These are phyloP conservation scores for Porites lutea DNA, from an alignment of 64 coral and sea anemone species.

Conservation along the genomic window DNA sequence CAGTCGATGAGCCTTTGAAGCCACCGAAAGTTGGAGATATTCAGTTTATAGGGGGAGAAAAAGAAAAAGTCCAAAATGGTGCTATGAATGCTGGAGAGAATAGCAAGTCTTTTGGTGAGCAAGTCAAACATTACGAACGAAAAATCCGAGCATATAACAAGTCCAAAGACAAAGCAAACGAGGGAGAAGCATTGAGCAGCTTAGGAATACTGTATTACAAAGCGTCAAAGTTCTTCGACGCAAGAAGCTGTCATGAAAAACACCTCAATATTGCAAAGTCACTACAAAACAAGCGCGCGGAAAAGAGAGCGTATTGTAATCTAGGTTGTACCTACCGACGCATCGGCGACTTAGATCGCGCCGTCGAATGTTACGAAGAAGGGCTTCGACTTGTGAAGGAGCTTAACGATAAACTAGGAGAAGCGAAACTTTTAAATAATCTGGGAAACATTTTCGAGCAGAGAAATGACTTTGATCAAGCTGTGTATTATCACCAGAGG, in stretches of 20 bases:
- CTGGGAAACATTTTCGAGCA: conserved; percentile 92
- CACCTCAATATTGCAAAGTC: conserved; percentile 76
- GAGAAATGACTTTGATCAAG: conserved; percentile 80
- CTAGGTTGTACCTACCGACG: conserved; percentile 86
- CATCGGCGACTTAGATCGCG: conserved; percentile 71
- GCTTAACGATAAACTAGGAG: conserved; percentile 72
- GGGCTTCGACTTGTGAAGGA: conserved; percentile 80
- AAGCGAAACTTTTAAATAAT: conserved; percentile 93
- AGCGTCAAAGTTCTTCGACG: conserved; percentile 71
- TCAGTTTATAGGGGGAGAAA: background rate
- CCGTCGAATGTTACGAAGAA: conserved; percentile 90
- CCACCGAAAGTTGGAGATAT: conserved; percentile 17
- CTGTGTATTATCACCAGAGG: conserved; percentile 82
- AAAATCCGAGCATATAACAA: conserved; percentile 88
- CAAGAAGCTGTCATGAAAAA: conserved; percentile 81
- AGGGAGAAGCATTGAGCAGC: conserved; percentile 85
- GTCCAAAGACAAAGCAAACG: conserved; percentile 75
- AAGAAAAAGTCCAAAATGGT: conserved; percentile 15
- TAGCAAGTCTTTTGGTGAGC: conserved; percentile 73
- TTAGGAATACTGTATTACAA: conserved; percentile 95
- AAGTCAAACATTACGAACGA: conserved; percentile 88
- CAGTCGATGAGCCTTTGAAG: background rate
- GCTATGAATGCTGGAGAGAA: conserved; percentile 33
- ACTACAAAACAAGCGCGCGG: conserved; percentile 54
- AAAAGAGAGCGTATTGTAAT: conserved; percentile 88